Evolutionary conservation across 2,888 invertebrate species (phyloP).

Genomic region (Spialia ferax): DNA sequence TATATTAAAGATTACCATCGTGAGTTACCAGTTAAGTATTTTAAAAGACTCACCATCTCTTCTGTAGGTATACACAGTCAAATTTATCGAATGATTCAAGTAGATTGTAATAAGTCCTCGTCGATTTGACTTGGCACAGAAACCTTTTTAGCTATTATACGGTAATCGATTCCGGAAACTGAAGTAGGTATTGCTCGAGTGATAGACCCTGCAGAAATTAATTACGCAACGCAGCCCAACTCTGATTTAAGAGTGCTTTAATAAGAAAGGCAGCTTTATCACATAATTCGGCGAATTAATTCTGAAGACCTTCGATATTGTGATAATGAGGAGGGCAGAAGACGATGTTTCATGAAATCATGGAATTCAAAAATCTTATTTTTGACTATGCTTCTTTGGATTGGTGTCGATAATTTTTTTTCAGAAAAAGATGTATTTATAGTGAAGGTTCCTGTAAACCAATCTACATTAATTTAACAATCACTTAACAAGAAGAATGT

Average conservation of each 20-base stretch:
- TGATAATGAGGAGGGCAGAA: not conserved
- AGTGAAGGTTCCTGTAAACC: too few relatives aligned
- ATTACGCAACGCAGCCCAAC: not conserved
- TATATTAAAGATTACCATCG: too few relatives aligned
- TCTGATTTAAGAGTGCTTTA: not conserved
- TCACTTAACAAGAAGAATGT: too few relatives aligned
- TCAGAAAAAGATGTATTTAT: too few relatives aligned
- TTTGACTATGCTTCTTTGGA: too few relatives aligned
- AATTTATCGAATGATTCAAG: not conserved
- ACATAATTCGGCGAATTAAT: not conserved
- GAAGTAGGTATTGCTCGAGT: not conserved
- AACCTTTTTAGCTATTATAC: not conserved
- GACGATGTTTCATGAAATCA: too few relatives aligned
- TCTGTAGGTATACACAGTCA: too few relatives aligned
- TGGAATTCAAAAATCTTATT: too few relatives aligned
- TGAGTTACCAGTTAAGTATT: too few relatives aligned
- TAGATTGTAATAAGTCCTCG: not conserved
- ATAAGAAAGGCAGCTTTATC: not conserved
- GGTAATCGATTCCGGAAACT: not conserved
- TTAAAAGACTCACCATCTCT: too few relatives aligned
- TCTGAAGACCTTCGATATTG: not conserved
- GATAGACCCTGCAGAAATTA: conserved; percentile 1
- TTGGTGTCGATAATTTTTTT: too few relatives aligned
- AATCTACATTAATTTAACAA: too few relatives aligned
- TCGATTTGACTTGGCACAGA: conserved; percentile 4